Base-by-base conservation (phyloP, 2,797 vertebrate genomes). In the Sebastes wilsoni region DNA sequence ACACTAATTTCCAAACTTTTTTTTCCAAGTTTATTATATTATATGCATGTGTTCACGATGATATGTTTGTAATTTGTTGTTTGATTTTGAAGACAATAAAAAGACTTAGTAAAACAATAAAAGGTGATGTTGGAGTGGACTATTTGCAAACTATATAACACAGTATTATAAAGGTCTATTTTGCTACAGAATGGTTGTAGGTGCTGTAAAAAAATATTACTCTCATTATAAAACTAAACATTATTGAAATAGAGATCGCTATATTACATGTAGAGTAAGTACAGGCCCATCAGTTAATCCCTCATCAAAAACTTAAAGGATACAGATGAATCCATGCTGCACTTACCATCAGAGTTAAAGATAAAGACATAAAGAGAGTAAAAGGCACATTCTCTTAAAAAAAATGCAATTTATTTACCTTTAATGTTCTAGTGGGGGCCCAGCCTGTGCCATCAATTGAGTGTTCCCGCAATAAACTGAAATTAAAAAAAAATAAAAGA, bases 361-460 rank as follows among this genome's bases (percentile, higher is more conserved):
- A n/a, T 52, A 52, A 52, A 52, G 14, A 52, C 3, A 52, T 20
- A 52, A 42, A 25, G 8, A 42, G 1, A 38, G 7, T 2, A 16
- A 25, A 32, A 67, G n/a, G 11, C 3, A 42, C 28, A 18, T 56
- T 58, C 2, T 67, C 5, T 9, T 14, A 2, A 79, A 52, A 3
- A 42, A 42, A 80, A 83, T 8, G 12, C 0, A 18, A 34, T 4
- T 14, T 4, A 69, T 83, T 87, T 96, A 99, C 99, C 98, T 99
- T 98, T 93, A 99, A 92, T 0, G 98, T 98, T 92, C 99, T 96
- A 22, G 99, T 99, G 60, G 99, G 99, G 73, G 99, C 99, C 99
- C 99, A 99, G 91, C 99, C 99, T 65, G 99, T 99, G 84, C 99
- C 98, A 65, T 99, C 99, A 72, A 99, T 99, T n/a, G 99, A 99